Percentiles rank a stretch among this genome's conserved stretches.
These are phyloP conservation scores for Neomorphus geoffroyi DNA, from an alignment of 2,797 vertebrate species.

Conservation along the genomic window DNA sequence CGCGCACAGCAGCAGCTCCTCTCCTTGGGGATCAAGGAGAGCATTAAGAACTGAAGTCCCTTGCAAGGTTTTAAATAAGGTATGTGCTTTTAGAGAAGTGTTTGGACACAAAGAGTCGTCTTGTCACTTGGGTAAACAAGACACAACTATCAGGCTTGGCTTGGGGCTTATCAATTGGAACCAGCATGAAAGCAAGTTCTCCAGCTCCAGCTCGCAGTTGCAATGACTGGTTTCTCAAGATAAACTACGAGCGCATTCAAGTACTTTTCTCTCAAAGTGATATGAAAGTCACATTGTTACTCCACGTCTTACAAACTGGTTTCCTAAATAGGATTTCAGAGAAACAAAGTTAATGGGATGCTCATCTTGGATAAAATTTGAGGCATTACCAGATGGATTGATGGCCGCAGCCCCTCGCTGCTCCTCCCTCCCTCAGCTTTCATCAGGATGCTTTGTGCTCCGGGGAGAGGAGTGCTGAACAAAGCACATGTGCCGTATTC, in stretches of 20 bases:
- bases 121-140: conserved; percentile 22
- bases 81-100: neutral
- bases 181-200: conserved; percentile 36
- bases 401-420: neutral
- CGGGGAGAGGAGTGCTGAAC: neutral
- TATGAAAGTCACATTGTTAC: conserved; percentile 6
- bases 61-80: neutral
- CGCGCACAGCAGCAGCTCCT: neutral
- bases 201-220: neutral
- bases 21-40: neutral
- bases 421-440: neutral
- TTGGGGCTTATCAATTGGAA: conserved; percentile 52
- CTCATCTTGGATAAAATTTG: neutral
- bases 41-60: neutral
- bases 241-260: conserved; percentile 35
- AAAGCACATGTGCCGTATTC: neutral
- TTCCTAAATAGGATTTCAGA: neutral
- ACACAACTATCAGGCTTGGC: neutral
- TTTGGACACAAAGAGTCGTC: neutral
- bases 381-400: neutral
- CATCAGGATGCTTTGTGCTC: neutral
- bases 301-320: neutral
- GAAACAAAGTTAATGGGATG: neutral
- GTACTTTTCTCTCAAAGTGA: conserved; percentile 15
- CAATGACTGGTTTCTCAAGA: conserved; percentile 41